Percentiles rank a stretch among this genome's conserved stretches.
phyloP scores from a whole-genome alignment of 2,888 invertebrate genomes.

The Ecliptopera silaceata region DNA sequence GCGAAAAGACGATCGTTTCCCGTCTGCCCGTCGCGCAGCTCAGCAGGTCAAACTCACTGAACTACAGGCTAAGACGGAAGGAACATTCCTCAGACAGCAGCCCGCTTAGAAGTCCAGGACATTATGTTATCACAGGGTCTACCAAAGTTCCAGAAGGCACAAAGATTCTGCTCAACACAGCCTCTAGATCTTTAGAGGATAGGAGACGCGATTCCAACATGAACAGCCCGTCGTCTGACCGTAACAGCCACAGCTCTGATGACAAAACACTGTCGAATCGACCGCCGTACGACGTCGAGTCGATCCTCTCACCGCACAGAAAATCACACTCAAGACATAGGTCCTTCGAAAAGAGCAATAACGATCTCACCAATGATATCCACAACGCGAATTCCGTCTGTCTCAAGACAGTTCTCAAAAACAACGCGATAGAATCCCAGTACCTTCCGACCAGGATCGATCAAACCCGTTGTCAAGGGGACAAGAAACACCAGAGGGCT shows the following conservation, averaged over 20 bases:
- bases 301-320: slow-evolving; percentile 70
- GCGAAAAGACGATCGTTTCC: slow-evolving; percentile 73
- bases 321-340: slow-evolving; percentile 81
- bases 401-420: slow-evolving; percentile 71
- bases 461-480: slow-evolving; percentile 70
- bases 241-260: slow-evolving; percentile 72
- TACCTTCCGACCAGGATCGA: slow-evolving; percentile 63
- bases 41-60: slow-evolving; percentile 75
- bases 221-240: slow-evolving; percentile 73
- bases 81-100: slow-evolving; percentile 69
- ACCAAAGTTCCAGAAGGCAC: slow-evolving; percentile 63
- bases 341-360: slow-evolving; percentile 75
- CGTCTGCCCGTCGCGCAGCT: slow-evolving; percentile 75
- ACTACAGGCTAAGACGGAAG: slow-evolving; percentile 71
- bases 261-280: slow-evolving; percentile 74
- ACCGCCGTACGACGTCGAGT: slow-evolving; percentile 66
- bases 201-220: slow-evolving; percentile 63
- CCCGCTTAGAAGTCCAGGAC: slow-evolving; percentile 73
- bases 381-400: slow-evolving; percentile 67
- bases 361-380: slow-evolving; percentile 63
- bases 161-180: slow-evolving; percentile 62
- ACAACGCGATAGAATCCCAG: slow-evolving; percentile 69
- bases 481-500: slow-evolving; percentile 62
- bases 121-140: slow-evolving; percentile 77
- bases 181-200: slow-evolving; percentile 69